Evolutionary conservation across 2,113 vertebrate genomes (phyloP).

Genomic region (Bubo scandiacus): DNA sequence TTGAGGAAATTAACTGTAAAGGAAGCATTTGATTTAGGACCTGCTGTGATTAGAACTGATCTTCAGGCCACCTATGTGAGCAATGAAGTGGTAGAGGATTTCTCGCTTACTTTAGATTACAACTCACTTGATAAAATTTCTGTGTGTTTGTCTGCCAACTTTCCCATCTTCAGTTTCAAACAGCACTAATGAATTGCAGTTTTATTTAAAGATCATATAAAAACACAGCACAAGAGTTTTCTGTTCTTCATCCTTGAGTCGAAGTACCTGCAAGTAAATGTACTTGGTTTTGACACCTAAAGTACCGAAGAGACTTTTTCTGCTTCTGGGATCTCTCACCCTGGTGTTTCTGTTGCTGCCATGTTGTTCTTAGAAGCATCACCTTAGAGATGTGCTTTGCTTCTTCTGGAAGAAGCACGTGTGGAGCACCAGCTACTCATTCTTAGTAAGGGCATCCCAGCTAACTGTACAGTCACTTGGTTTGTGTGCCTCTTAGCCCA

Average conservation of each 20-base stretch:
- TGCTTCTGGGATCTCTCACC: not conserved
- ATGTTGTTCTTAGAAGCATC: not conserved
- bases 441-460: not conserved
- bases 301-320: not conserved
- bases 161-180: not conserved
- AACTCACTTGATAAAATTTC: not conserved
- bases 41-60: not conserved
- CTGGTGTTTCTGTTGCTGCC: not conserved
- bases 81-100: not conserved
- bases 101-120: not conserved
- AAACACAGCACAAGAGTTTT: not conserved
- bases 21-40: not conserved
- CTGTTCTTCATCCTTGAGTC: not conserved
- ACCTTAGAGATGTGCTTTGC: not conserved
- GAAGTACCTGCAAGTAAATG: not conserved
- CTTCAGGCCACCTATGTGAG: not conserved
- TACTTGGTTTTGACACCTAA: not conserved
- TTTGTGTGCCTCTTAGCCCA: not conserved
- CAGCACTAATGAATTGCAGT: not conserved
- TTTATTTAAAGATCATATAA: not conserved
- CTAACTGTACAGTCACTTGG: not conserved
- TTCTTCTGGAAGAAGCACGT: not conserved
- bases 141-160: not conserved
- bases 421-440: not conserved
- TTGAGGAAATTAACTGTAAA: not conserved